phyloP scores from a whole-genome alignment of 1,140 invertebrate species.

The Zaprionus camerounensis region DNA sequence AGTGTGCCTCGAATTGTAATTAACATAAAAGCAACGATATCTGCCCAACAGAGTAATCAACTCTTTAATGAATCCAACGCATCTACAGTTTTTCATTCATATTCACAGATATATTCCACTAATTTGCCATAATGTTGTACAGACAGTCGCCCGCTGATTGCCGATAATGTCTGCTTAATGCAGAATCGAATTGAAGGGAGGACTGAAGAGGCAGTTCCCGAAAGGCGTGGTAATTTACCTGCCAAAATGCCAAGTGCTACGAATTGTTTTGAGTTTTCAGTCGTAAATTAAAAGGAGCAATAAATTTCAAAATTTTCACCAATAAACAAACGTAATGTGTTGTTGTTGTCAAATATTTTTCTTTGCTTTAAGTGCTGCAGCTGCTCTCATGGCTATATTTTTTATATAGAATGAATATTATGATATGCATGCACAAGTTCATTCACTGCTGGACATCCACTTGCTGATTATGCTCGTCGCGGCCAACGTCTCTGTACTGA shows the following conservation, averaged over 20 bases:
- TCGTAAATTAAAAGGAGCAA: slow-evolving; percentile 70
- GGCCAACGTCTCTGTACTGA: slow-evolving; percentile 66
- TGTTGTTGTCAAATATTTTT: slow-evolving; percentile 24
- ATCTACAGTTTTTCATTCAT: slow-evolving; percentile 37
- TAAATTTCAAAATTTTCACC: slow-evolving; percentile 81
- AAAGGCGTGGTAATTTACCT: slow-evolving; percentile 58
- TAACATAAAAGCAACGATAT: slow-evolving; percentile 49
- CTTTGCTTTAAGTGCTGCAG: not conserved
- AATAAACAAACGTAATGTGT: slow-evolving; percentile 78
- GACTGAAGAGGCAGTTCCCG: not conserved
- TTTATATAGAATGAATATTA: slow-evolving; percentile 11
- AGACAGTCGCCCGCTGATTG: slow-evolving; percentile 62
- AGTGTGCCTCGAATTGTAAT: slow-evolving; percentile 43
- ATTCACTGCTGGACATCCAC: slow-evolving; percentile 70
- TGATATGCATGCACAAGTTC: slow-evolving; percentile 24
- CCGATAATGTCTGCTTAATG: slow-evolving; percentile 70
- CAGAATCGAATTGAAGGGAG: slow-evolving; percentile 27
- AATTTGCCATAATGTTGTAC: slow-evolving; percentile 66
- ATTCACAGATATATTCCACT: slow-evolving; percentile 27
- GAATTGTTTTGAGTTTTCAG: slow-evolving; percentile 63
- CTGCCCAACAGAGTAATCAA: slow-evolving; percentile 32
- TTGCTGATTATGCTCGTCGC: slow-evolving; percentile 73
- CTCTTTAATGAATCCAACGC: slow-evolving; percentile 27
- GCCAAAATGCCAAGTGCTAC: slow-evolving; percentile 69
- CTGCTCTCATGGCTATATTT: not conserved